These are phyloP conservation scores for Leucoraja erinaceus DNA, from an alignment of 2,113 vertebrate genomes.

Conservation along the genomic window DNA sequence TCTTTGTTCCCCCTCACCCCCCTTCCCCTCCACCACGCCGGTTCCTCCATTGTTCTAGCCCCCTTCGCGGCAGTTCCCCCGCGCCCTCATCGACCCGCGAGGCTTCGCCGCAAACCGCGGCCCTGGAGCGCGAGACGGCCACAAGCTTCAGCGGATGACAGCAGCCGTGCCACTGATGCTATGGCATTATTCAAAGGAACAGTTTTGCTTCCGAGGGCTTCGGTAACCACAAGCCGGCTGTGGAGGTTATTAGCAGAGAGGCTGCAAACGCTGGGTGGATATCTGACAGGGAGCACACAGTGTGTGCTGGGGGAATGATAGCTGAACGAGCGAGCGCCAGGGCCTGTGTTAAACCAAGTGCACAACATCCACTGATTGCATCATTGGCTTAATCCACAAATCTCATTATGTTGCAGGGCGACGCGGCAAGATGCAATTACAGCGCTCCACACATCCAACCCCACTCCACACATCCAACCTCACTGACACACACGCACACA, in stretches of 20 bases:
- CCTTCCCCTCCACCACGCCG: no score
- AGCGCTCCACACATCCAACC: background rate
- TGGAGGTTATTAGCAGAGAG: background rate
- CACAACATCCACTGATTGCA: background rate
- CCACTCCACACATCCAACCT: background rate
- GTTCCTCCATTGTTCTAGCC: no score
- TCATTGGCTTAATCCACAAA: conserved; percentile 26
- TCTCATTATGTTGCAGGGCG: background rate
- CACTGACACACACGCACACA: background rate
- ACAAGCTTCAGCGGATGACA: no score
- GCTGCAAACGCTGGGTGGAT: background rate
- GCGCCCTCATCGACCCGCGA: no score
- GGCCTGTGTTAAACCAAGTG: conserved; percentile 6
- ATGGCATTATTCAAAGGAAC: no score
- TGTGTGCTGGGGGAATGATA: background rate
- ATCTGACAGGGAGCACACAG: background rate
- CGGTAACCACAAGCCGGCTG: background rate
- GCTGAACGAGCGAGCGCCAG: background rate
- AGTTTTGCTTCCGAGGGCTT: background rate
- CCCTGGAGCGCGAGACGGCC: no score
- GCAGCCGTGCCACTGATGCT: no score
- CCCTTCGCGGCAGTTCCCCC: no score
- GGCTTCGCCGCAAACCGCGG: no score
- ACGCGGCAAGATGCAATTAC: background rate
- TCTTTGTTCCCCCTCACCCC: no score